Evolutionary conservation across 1,140 invertebrate genomes (phyloP).

Genomic region (Drosophila persimilis): DNA sequence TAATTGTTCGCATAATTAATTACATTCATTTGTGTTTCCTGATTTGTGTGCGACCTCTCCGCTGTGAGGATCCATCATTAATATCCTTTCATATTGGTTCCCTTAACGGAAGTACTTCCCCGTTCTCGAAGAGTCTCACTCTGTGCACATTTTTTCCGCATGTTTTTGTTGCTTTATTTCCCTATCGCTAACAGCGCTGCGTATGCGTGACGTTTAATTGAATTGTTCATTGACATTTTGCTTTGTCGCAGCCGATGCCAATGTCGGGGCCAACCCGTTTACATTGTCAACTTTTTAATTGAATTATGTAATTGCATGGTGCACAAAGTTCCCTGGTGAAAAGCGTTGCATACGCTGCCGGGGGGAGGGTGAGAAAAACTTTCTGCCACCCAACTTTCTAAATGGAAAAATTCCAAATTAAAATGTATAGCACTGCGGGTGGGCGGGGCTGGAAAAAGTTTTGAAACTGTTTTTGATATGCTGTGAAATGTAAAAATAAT

Average conservation of each 20-base stretch:
- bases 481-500: slow-evolving; percentile 14
- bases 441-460: slow-evolving; percentile 1
- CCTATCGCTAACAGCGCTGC: slow-evolving; percentile 1
- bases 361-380: slow-evolving; percentile 10
- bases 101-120: background rate
- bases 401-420: slow-evolving; percentile 44
- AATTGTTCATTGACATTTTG: slow-evolving; percentile 65
- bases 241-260: background rate
- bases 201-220: slow-evolving; percentile 66
- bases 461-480: slow-evolving; percentile 10
- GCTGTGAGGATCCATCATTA: slow-evolving; percentile 18
- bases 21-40: slow-evolving; percentile 42
- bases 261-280: slow-evolving; percentile 15
- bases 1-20: slow-evolving; percentile 64
- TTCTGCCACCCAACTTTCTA: background rate
- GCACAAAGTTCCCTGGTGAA: slow-evolving; percentile 48
- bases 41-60: slow-evolving; percentile 15
- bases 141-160: slow-evolving; percentile 20
- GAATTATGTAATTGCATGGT: slow-evolving; percentile 65
- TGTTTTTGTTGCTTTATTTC: background rate
- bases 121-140: background rate
- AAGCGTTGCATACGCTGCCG: slow-evolving; percentile 29
- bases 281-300: slow-evolving; percentile 74
- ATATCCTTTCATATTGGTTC: slow-evolving; percentile 46
- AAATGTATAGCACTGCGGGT: slow-evolving; percentile 26